Base-by-base conservation (phyloP, 2,113 vertebrate species). In the Muscicapa adusta region DNA sequence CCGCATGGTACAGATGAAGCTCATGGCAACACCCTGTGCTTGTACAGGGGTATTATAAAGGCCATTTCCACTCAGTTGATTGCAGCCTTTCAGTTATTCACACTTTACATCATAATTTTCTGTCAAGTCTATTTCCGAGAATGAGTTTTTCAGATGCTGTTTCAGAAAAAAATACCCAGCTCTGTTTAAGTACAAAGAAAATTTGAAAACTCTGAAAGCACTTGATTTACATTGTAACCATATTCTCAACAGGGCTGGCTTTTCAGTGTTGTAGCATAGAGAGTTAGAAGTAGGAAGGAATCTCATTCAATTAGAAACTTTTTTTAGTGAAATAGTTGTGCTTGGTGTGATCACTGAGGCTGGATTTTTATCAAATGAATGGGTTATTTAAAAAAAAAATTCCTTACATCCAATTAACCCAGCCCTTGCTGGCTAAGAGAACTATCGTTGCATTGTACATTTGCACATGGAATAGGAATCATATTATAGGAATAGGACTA, bases 321-420 rank as follows among this genome's bases (percentile, higher is more conserved):
- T 91, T 50, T 75, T 67, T 65, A 81, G 80, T 85, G 68, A 72
- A 78, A 58, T 51, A 51, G 24, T 82, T 81, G 74, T 38, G 58
- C 38, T 76, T 77, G 43, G 23, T 92, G 62, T 70, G 84, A 93
- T 95, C 66, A 79, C 50, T 80, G 75, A 50, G 63, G 34, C 45
- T 93, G 78, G 33, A 51, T 89, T 95, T 95, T 95, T 94, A 94
- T 91, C 87, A 89, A 73, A 94, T 92, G 71, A 95, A 88, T 85
- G 77, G 47, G 57, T 85, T 94, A 87, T 87, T 91, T 5, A 3
- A 36, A 66, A 79, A 67, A 51, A 68, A 51, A 80, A 68, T 18
- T 82, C 95, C 81, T 87, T 73, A 89, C 54, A 66, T 91, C 75
- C 45, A 92, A 74, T 93, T 96, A 90, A 91, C 51, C 65, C 72